These are phyloP conservation scores for Callorhinus ursinus DNA, from an alignment of 2,113 vertebrate species.

Conservation along the genomic window DNA sequence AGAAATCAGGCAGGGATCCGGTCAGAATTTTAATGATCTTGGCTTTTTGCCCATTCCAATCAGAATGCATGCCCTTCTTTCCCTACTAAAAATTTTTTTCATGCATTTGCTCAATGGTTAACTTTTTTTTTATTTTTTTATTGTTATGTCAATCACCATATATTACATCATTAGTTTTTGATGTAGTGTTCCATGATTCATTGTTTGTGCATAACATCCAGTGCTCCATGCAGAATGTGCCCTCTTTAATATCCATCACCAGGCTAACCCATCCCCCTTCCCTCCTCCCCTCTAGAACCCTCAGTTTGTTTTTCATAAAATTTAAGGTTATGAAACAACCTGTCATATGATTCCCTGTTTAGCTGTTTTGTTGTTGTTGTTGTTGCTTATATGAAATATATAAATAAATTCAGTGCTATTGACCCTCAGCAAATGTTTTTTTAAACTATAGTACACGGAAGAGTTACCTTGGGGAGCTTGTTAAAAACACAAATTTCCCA, in stretches of 20 bases:
- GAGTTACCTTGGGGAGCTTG: slow-evolving; percentile 44
- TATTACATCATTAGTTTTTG: no score
- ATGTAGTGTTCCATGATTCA: no score
- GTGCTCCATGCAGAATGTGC: no score
- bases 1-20: slow-evolving; percentile 60
- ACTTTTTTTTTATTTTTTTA: no score
- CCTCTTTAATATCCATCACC: no score
- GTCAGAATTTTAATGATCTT: slow-evolving; percentile 67
- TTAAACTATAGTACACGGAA: slow-evolving; percentile 7
- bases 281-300: no score
- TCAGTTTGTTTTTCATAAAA: background rate
- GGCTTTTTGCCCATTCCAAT: slow-evolving; percentile 31
- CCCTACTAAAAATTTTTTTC: background rate
- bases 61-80: background rate
- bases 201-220: no score
- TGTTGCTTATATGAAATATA: background rate
- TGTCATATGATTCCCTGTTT: slow-evolving; percentile 35
- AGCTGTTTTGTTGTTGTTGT: background rate
- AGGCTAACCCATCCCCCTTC: no score
- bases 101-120: no score
- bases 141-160: no score
- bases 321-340: slow-evolving; percentile 54
- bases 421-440: background rate
- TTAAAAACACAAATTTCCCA: slow-evolving; percentile 57
- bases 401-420: slow-evolving; percentile 53